These are phyloP conservation scores for Hirtodrosophila alboralis DNA, from an alignment of 2,888 invertebrate species.

Conservation along the genomic window DNA sequence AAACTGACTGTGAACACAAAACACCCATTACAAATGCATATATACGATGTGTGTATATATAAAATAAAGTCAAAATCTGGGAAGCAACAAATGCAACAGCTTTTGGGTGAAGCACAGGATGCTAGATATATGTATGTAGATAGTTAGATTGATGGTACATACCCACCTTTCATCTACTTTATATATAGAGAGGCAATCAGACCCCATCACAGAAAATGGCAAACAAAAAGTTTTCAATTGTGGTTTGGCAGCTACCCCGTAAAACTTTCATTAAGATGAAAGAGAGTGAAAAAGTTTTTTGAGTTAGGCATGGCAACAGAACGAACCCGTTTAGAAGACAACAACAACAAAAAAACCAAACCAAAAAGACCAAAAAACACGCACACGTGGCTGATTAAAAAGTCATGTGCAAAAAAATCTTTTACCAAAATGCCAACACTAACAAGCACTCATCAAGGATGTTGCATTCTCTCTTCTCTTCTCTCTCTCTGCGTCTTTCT, in stretches of 20 bases:
- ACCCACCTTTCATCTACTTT: not conserved
- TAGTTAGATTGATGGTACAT: too few relatives aligned
- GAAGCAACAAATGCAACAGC: slow-evolving; percentile 46
- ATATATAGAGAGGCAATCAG: slow-evolving; percentile 29
- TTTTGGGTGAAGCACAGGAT: slow-evolving; percentile 3
- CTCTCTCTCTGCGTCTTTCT: slow-evolving; percentile 3
- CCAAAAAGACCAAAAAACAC: slow-evolving; percentile 15
- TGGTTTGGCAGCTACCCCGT: slow-evolving; percentile 59
- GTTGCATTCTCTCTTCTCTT: not conserved
- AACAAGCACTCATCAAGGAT: slow-evolving; percentile 42
- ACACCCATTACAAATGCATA: not conserved
- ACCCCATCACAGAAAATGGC: slow-evolving; percentile 32
- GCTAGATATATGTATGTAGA: not conserved
- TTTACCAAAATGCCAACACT: slow-evolving; percentile 48
- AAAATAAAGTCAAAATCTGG: slow-evolving; percentile 25
- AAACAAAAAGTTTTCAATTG: slow-evolving; percentile 65
- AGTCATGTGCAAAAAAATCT: slow-evolving; percentile 56
- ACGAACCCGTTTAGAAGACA: slow-evolving; percentile 26
- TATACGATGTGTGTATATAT: slow-evolving; percentile 1
- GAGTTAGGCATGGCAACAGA: slow-evolving; percentile 3
- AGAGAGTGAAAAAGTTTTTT: slow-evolving; percentile 46
- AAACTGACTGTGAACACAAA: slow-evolving; percentile 23
- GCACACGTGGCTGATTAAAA: slow-evolving; percentile 61
- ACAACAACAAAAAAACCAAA: too few relatives aligned
- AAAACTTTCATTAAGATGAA: slow-evolving; percentile 69